These are phyloP conservation scores for Smittia aterrima DNA, from an alignment of 2,888 invertebrate species.

Conservation along the genomic window DNA sequence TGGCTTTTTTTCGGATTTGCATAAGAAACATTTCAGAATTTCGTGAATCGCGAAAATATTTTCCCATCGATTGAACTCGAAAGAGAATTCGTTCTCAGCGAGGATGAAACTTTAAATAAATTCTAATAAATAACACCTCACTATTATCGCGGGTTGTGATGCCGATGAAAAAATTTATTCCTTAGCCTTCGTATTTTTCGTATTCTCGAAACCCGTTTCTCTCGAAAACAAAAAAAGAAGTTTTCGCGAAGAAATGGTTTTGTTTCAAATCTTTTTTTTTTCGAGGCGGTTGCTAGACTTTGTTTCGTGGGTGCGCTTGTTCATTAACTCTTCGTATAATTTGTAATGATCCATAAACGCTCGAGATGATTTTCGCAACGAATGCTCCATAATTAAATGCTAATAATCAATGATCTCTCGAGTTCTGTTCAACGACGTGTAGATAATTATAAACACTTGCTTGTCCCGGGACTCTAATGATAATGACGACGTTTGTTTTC, in stretches of 20 bases:
- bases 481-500: no score
- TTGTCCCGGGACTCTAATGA: no score
- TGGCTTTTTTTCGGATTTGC: constrained; percentile 23
- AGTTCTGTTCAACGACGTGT: constrained; percentile 20
- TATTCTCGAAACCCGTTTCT: constrained; percentile 15
- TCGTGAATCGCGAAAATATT: constrained; percentile 29
- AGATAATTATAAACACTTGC: constrained; percentile 38
- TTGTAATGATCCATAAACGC: constrained; percentile 21
- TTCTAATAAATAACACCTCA: constrained; percentile 40
- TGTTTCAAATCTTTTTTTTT: no score
- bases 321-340: no score
- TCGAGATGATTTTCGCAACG: not conserved
- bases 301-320: no score
- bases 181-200: not conserved
- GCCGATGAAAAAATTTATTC: constrained; percentile 30
- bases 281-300: no score
- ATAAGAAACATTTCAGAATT: not conserved
- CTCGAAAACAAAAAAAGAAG: not conserved
- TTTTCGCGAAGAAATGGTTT: no score
- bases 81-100: not conserved
- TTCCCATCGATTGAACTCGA: constrained; percentile 22
- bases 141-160: constrained; percentile 34
- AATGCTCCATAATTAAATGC: constrained; percentile 28
- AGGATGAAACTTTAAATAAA: constrained; percentile 18
- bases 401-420: constrained; percentile 4